Evolutionary conservation across 2,113 vertebrate species (phyloP), one percentile per base, ranked within the genome.

Genomic region (Vidua macroura): DNA sequence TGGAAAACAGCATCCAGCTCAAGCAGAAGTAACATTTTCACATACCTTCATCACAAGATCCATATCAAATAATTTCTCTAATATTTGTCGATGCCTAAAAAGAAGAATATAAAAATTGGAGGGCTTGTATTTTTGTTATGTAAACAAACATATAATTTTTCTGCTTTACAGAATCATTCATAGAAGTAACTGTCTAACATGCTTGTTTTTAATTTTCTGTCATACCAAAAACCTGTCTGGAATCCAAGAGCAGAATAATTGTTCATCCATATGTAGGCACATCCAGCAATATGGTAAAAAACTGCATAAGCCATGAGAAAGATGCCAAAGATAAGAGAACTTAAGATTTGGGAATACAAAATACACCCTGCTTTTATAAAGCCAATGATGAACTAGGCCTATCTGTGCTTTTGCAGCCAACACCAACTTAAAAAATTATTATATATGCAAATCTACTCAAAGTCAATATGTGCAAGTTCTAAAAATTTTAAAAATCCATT

Each of bases 41-140:
- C 96, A 76, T 97, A 99, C 99, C 99, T 99, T 99, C 99, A 99
- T 99, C 86, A 99, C 98, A 31, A 99, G 98, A 95, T 99, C 98
- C 93, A 99, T 99, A 96, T 99, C 98, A 92, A 99, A 99, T 94
- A 98, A 98, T 92, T 99, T 98, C 94, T 99, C 99, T 76, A 99
- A 98, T 93, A 99, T 98, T 83, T 98, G 98, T 75, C 98, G 98
- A 95, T 99, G 99, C 96, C 99, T 99, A 94, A 30, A 96, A 97
- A 58, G 86, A 89, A 94, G 93, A 74, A 62, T 2, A 74, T 15
- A 72, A 69, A 56, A 86, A 73, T 13, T 59, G 18, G 37, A 58
- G 30, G 21, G 23, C 19, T 91, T 85, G 6, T 4, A 67, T 68
- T 76, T 31, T 58, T 83, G 13, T 46, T 43, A 75, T 15, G 25